A percentile compares a stretch with the other conserved stretches of the same genome.
Conservation (phyloP, 2,888 invertebrate species). For the Arrhopalites spinosus region DNA sequence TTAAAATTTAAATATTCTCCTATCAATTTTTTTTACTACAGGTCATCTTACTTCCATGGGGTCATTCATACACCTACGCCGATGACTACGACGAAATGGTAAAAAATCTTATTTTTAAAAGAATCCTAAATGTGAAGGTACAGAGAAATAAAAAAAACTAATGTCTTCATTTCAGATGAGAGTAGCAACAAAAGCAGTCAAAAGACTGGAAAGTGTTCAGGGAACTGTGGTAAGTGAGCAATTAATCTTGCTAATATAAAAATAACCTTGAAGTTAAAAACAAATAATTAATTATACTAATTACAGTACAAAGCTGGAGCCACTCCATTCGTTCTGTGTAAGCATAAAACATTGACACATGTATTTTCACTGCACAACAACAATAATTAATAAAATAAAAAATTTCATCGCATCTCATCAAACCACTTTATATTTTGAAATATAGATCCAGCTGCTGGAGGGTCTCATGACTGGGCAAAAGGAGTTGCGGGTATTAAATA, state of each 20-base stretch:
- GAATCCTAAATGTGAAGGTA: neutral
- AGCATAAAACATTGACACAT: too few relatives aligned
- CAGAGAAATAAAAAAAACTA: neutral
- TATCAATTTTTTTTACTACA: too few relatives aligned
- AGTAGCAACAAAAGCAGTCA: slow-evolving; percentile 54
- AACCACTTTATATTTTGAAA: neutral
- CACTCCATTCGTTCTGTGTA: slow-evolving; percentile 58
- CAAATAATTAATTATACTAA: too few relatives aligned
- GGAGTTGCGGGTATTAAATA: slow-evolving; percentile 51
- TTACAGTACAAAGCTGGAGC: slow-evolving; percentile 58
- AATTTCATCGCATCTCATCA: neutral
- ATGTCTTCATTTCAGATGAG: slow-evolving; percentile 35
- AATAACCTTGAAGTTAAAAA: too few relatives aligned
- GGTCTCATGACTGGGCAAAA: slow-evolving; percentile 55
- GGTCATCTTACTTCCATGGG: slow-evolving; percentile 65
- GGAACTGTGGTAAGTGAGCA: slow-evolving; percentile 56
- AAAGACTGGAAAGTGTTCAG: slow-evolving; percentile 57
- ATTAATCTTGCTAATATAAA: too few relatives aligned
- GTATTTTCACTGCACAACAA: neutral
- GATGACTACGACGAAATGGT: slow-evolving; percentile 55
- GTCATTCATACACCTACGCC: slow-evolving; percentile 58
- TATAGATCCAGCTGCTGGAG: slow-evolving; percentile 43
- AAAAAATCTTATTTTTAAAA: neutral
- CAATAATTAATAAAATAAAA: neutral
- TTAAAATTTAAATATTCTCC: too few relatives aligned